Evolutionary conservation across 1,140 invertebrate genomes (phyloP), one percentile per base, ranked within the genome.

Genomic region (Pogonomyrmex californicus): DNA sequence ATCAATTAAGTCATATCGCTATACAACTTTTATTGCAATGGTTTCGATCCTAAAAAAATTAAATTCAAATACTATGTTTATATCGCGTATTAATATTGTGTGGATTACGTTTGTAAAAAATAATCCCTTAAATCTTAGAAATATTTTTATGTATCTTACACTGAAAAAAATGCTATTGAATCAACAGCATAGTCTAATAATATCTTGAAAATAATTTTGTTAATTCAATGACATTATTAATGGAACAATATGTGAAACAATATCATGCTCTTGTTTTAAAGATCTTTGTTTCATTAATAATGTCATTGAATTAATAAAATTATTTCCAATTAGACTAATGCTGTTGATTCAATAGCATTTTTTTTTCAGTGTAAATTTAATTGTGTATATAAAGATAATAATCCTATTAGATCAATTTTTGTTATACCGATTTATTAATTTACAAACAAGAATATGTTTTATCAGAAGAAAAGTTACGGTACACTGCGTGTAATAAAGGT

Each of bases 91-190:
- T 41, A 44, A 1, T 38, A 47, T 47, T 44, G 38, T 47, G n/a
- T 47, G 10, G 44, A 3, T 70, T 30, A 5, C 30, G 56, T 2
- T 12, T 60, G 4, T 49, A 4, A 68, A 68, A 66, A 10, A 66
- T 38, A 30, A 47, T 66, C 9, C 23, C 30, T 47, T 44, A 68
- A 44, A 47, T 41, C 4, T 47, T 41, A 23, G 5, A 73, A 51
- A 51, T 33, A 73, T 73, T 17, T 51, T 71, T 71, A 9, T 71
- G 9, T 47, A 54, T 73, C 14, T 71, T 51, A 71, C 14, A 36
- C 51, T 23, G 23, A 23, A 23, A 23, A 23, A 23, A 23, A 23
- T 23, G 23, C 23, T 23, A 23, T 23, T 23, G 23, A 23, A 23
- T 23, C 23, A 23, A 23, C 23, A 23, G 23, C 23, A 23, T 23